Percentiles rank a stretch among this genome's conserved stretches.
These are phyloP conservation scores for Mus caroli DNA, from an alignment of 2,797 vertebrate genomes.

Conservation along the genomic window DNA sequence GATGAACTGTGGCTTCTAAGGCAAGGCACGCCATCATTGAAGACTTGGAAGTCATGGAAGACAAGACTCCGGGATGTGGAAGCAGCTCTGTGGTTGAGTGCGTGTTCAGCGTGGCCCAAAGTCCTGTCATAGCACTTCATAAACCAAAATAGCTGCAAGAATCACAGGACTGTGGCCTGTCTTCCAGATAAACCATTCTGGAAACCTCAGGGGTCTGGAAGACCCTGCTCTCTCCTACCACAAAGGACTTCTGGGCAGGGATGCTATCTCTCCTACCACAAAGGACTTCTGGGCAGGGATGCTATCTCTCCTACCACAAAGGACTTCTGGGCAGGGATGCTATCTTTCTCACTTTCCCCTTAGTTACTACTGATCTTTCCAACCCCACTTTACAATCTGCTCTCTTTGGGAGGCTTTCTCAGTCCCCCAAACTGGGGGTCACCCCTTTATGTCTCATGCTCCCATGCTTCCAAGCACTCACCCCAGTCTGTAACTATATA, in stretches of 20 bases:
- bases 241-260: background rate
- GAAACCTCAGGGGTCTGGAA: background rate
- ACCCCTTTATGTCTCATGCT: background rate
- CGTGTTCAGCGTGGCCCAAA: background rate
- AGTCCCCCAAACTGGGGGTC: background rate
- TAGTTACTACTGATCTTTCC: background rate
- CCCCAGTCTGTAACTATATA: background rate
- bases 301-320: background rate
- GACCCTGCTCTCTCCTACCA: background rate
- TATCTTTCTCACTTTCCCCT: background rate
- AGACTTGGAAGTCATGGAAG: background rate
- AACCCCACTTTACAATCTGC: background rate
- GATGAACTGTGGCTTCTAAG: background rate
- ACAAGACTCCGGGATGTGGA: background rate
- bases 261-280: too few relatives aligned
- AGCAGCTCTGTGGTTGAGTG: background rate
- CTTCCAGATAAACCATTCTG: slow-evolving; percentile 4
- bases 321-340: background rate
- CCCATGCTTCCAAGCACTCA: background rate
- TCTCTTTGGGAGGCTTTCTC: background rate
- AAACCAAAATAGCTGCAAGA: background rate
- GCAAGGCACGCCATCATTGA: background rate
- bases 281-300: too few relatives aligned
- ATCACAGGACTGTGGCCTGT: background rate
- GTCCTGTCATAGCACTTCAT: too few relatives aligned